Evolutionary conservation across 2,113 vertebrate genomes (phyloP).

Genomic region (Chloropsis cyanopogon): DNA sequence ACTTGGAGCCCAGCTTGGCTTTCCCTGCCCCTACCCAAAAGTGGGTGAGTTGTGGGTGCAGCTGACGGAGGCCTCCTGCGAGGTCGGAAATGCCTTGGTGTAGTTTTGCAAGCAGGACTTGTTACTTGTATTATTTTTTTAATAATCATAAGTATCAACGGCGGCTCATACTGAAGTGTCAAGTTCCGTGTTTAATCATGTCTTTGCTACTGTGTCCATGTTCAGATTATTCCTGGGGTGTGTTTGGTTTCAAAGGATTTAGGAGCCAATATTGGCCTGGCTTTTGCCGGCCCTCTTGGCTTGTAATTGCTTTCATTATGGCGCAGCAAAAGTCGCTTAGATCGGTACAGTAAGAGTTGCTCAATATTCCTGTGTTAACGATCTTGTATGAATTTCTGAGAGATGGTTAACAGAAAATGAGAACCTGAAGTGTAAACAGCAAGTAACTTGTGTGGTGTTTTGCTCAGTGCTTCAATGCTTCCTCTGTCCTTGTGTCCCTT

Average conservation of each 20-base stretch:
- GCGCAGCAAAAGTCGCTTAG: accelerated
- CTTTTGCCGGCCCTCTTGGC: not conserved
- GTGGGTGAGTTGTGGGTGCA: not conserved
- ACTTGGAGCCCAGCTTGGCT: not conserved
- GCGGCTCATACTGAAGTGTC: accelerated
- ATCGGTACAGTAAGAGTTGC: not conserved
- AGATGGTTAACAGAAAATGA: not conserved
- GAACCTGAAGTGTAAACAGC: not conserved
- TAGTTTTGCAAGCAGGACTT: not conserved
- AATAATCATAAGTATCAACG: accelerated
- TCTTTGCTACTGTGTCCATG: not conserved
- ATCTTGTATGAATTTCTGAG: accelerated
- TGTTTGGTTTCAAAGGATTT: not conserved
- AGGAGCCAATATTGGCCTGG: not conserved
- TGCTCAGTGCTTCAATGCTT: not conserved
- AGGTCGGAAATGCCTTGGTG: accelerated
- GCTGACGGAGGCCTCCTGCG: not conserved
- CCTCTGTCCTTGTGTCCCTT: not conserved
- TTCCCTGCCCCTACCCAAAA: not conserved
- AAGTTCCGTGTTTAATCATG: accelerated
- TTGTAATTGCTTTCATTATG: not conserved
- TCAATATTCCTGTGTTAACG: not conserved
- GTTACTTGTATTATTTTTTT: not conserved
- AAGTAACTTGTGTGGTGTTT: not conserved
- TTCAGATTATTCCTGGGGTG: accelerated